These are phyloP conservation scores for Caenorhabditis sp. DNA, from an alignment of 2,888 invertebrate species.

Conservation along the genomic window DNA sequence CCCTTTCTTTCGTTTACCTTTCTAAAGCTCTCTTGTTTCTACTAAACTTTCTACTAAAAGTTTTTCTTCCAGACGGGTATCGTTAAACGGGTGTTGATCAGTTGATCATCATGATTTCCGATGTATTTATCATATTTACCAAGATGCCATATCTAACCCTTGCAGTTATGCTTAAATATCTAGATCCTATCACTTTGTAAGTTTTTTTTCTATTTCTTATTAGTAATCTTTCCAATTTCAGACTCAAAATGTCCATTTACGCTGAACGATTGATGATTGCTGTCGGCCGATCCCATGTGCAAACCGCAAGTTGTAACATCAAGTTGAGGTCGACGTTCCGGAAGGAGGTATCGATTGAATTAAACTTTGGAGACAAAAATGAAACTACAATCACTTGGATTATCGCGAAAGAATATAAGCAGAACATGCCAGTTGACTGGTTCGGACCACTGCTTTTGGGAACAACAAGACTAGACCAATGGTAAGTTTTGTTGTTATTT, in stretches of 20 bases:
- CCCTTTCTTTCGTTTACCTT: no score
- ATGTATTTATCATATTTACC: neutral
- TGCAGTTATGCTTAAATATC: neutral
- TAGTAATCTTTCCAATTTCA: neutral
- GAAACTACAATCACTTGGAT: neutral
- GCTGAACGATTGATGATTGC: neutral
- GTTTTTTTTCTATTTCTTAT: neutral
- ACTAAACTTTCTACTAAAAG: no score
- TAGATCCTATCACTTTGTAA: conserved; percentile 17
- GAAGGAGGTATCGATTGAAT: neutral
- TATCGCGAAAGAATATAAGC: neutral
- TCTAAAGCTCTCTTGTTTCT: no score
- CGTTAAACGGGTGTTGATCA: neutral
- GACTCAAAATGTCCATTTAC: neutral
- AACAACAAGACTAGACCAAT: no score
- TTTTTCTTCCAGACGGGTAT: conserved; percentile 13
- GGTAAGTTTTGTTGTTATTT: no score
- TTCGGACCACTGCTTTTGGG: no score
- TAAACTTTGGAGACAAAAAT: neutral
- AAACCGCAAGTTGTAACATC: neutral
- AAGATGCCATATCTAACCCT: conserved; percentile 11
- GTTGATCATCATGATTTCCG: neutral
- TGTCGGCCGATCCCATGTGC: neutral
- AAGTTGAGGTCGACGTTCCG: neutral
- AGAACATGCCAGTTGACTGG: no score